Evolutionary conservation across 2,888 invertebrate genomes (phyloP).

Genomic region (Leptinotarsa haldemani): DNA sequence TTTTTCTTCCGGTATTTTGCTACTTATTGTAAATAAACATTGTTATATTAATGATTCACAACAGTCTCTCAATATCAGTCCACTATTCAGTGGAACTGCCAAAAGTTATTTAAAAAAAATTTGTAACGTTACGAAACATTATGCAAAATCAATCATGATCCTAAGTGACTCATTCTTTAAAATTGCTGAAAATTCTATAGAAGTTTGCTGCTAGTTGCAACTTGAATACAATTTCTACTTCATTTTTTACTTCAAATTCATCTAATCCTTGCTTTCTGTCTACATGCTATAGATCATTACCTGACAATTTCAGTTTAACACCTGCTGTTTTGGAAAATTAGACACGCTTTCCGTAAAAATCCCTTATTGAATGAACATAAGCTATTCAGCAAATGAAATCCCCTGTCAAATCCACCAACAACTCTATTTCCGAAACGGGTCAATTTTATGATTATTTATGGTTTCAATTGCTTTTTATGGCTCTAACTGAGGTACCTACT

Average conservation of each 20-base stretch:
- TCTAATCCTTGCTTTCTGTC: not conserved
- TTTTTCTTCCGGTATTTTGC: too few relatives aligned
- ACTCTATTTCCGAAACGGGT: constrained; percentile 23
- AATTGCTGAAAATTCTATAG: not conserved
- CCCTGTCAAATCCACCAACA: constrained; percentile 32
- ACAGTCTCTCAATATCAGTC: too few relatives aligned
- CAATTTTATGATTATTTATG: constrained; percentile 40
- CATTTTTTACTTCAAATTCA: too few relatives aligned
- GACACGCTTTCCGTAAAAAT: constrained; percentile 30
- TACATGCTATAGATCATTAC: not conserved
- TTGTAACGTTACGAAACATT: too few relatives aligned
- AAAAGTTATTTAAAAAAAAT: too few relatives aligned
- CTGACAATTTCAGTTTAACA: constrained; percentile 24
- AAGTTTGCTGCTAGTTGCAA: not conserved
- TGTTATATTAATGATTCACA: too few relatives aligned
- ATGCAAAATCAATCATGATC: too few relatives aligned
- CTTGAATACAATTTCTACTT: too few relatives aligned
- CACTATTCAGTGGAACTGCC: too few relatives aligned
- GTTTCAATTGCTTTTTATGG: constrained; percentile 36
- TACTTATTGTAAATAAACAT: too few relatives aligned
- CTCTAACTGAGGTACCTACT: constrained; percentile 25
- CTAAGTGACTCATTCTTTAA: too few relatives aligned
- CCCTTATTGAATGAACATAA: constrained; percentile 29
- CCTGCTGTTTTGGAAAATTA: constrained; percentile 34
- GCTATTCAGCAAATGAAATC: constrained; percentile 21